Percentiles rank a stretch among this genome's conserved stretches.
These are phyloP conservation scores for Catocala nupta DNA, from an alignment of 2,888 invertebrate species.

Conservation along the genomic window DNA sequence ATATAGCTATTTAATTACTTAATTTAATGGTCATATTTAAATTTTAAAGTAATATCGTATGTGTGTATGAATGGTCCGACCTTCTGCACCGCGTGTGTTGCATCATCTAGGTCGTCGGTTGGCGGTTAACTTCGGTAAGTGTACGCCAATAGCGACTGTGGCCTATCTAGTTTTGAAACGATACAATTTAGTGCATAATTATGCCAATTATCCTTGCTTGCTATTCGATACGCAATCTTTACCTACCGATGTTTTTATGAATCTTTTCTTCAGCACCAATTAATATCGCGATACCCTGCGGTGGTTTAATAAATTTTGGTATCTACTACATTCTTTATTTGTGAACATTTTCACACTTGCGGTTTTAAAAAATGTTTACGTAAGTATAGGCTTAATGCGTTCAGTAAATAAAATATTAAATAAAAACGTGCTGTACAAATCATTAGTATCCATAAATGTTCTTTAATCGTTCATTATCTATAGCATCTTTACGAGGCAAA, in stretches of 20 bases:
- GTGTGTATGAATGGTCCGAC: constrained; percentile 45
- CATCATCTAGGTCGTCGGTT: constrained; percentile 54
- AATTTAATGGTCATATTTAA: constrained; percentile 33
- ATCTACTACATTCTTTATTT: too few relatives aligned
- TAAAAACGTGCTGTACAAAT: too few relatives aligned
- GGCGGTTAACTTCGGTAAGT: constrained; percentile 23
- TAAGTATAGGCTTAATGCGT: too few relatives aligned
- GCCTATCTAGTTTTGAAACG: constrained; percentile 39
- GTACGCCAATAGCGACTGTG: constrained; percentile 23
- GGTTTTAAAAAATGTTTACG: too few relatives aligned
- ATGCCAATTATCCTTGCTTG: constrained; percentile 28
- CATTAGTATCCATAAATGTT: too few relatives aligned
- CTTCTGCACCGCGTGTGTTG: constrained; percentile 51
- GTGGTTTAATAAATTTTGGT: too few relatives aligned
- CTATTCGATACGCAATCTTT: constrained; percentile 5
- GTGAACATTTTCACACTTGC: too few relatives aligned
- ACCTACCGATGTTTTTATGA: neutral
- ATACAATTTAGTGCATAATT: constrained; percentile 35
- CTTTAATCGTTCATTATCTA: too few relatives aligned
- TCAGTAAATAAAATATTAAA: too few relatives aligned
- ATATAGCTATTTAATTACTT: constrained; percentile 30
- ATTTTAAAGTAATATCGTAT: constrained; percentile 31
- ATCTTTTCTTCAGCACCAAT: constrained; percentile 2
- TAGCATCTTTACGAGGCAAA: too few relatives aligned
- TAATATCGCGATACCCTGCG: constrained; percentile 6